A percentile compares a stretch with the other conserved stretches of the same genome.
Conservation (phyloP, 1,140 invertebrate genomes). For the Zaprionus tsacasi region DNA sequence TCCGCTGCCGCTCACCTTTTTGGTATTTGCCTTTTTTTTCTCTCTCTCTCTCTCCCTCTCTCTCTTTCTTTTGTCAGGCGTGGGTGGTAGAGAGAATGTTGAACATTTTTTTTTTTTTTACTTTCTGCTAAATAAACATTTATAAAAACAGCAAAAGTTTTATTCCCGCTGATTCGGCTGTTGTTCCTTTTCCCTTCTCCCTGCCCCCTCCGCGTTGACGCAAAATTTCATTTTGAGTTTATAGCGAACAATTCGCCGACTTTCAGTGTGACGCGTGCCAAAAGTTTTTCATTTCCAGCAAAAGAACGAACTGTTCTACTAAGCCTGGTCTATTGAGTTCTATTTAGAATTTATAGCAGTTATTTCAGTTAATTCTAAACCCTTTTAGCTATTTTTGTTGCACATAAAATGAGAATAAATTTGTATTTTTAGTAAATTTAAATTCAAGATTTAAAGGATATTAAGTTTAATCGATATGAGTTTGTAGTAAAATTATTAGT, state of each 20-base stretch:
- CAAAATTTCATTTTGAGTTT: constrained; percentile 76
- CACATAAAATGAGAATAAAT: neutral
- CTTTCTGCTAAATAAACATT: constrained; percentile 78
- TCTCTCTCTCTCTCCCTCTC: neutral
- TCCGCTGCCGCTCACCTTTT: constrained; percentile 64
- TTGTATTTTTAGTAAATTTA: neutral
- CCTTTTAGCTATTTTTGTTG: neutral
- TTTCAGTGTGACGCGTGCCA: constrained; percentile 63
- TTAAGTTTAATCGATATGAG: neutral
- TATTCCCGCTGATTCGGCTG: constrained; percentile 69
- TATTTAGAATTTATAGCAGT: constrained; percentile 1
- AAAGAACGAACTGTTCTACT: constrained; percentile 23
- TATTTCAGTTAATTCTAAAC: neutral
- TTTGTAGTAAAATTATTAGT: neutral
- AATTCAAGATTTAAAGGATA: neutral
- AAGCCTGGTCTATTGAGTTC: neutral
- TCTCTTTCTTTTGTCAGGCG: neutral
- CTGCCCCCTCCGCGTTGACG: constrained; percentile 20
- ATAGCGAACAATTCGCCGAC: constrained; percentile 57
- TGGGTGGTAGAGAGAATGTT: neutral
- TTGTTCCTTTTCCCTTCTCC: constrained; percentile 25
- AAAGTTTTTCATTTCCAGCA: constrained; percentile 52
- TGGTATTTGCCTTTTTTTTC: constrained; percentile 42
- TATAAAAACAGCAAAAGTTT: constrained; percentile 74
- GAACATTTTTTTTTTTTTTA: constrained; percentile 27